Evolutionary conservation across 23 tunicate species (phyloP).

Genomic region (Halocynthia aurantium): DNA sequence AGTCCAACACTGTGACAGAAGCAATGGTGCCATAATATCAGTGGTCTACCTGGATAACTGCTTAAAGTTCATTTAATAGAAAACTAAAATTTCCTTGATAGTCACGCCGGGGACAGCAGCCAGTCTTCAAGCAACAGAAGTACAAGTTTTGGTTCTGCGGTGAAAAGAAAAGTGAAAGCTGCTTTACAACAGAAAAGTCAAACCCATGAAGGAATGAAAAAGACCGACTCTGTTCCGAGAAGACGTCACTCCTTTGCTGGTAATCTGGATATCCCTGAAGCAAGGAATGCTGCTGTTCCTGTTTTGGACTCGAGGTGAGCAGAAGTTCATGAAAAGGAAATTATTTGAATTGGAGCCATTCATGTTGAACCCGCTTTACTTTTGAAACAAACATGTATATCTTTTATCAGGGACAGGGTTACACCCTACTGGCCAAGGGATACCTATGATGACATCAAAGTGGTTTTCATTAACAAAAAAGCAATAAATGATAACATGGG

Average conservation of each 20-base stretch:
- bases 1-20: neutral
- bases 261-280: neutral
- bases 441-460: conserved; percentile 4
- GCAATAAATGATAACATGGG: neutral
- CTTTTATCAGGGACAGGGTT: neutral
- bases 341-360: too few species aligned
- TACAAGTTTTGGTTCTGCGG: conserved; percentile 50
- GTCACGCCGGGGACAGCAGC: neutral
- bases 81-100: neutral
- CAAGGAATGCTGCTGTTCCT: neutral
- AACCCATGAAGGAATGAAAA: neutral
- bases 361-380: too few species aligned
- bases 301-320: too few species aligned
- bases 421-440: conserved; percentile 6
- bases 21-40: neutral
- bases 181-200: conserved; percentile 44
- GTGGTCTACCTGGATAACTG: neutral
- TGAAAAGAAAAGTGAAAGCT: conserved; percentile 58
- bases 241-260: neutral
- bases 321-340: too few species aligned
- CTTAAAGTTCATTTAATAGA: neutral
- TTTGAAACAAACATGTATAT: too few species aligned
- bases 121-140: neutral
- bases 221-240: neutral
- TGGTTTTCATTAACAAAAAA: neutral